These are phyloP conservation scores for Otolemur crassicaudatus DNA, from an alignment of 2,797 vertebrate genomes.

Conservation along the genomic window DNA sequence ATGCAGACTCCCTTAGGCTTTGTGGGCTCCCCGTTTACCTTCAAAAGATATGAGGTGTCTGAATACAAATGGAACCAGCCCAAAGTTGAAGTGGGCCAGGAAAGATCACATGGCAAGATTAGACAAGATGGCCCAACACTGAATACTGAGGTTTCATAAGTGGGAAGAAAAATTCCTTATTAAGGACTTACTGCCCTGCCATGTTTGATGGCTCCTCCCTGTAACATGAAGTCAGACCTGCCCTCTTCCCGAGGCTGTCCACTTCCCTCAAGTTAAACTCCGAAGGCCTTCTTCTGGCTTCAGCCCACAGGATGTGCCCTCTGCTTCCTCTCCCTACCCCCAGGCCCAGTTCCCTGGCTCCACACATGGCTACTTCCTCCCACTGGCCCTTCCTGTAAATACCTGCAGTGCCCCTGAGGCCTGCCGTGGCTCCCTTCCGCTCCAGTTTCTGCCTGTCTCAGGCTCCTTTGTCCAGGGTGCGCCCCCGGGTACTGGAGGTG, in stretches of 20 bases:
- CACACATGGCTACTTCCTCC: not conserved
- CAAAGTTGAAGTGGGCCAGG: not conserved
- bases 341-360: not conserved
- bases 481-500: not conserved
- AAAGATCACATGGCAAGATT: not conserved
- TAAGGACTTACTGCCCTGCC: not conserved
- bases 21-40: not conserved
- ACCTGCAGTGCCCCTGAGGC: not conserved
- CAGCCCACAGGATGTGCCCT: not conserved
- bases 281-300: not conserved
- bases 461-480: not conserved
- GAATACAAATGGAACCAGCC: not conserved
- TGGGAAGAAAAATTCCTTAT: not conserved
- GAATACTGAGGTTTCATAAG: no score
- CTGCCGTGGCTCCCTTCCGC: not conserved
- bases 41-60: not conserved
- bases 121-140: not conserved
- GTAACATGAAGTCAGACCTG: no score
- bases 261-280: not conserved
- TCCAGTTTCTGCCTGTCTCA: rapidly evolving
- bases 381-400: no score
- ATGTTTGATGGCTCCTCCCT: not conserved
- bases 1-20: not conserved
- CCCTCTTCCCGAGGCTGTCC: not conserved
- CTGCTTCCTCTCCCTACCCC: not conserved